A percentile compares a stretch with the other conserved stretches of the same genome.
These are phyloP conservation scores for Cinara cedri DNA, from an alignment of 2,888 invertebrate species.

Conservation along the genomic window DNA sequence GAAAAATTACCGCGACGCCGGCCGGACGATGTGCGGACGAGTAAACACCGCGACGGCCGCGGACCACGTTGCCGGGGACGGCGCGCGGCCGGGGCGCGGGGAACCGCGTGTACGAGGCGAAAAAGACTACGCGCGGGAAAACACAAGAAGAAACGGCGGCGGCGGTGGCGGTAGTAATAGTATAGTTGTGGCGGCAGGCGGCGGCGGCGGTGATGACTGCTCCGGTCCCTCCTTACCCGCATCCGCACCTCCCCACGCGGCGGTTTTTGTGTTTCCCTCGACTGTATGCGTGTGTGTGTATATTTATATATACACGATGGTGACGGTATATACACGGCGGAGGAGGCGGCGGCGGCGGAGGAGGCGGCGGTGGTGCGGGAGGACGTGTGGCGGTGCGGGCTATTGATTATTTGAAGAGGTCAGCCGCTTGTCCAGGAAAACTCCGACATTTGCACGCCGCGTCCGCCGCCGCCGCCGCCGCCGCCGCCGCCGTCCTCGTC, in stretches of 20 bases:
- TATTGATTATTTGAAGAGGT: conserved; percentile 57
- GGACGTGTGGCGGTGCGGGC: conserved; percentile 15
- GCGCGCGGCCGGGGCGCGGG: neutral
- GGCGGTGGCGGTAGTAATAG: neutral
- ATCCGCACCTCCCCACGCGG: neutral
- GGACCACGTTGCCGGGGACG: neutral
- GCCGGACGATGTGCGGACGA: too few species aligned
- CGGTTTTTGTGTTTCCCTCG: conserved; percentile 42
- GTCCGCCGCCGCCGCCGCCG: neutral
- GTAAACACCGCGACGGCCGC: neutral
- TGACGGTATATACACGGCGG: too few species aligned
- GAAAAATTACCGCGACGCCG: too few species aligned
- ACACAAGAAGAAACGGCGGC: neutral
- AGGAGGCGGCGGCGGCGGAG: neutral
- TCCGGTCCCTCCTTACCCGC: neutral
- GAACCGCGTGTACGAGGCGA: neutral
- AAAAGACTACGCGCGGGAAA: neutral
- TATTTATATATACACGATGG: too few species aligned
- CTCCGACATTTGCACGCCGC: conserved; percentile 53
- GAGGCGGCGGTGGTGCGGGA: neutral
- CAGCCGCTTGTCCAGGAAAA: conserved; percentile 57
- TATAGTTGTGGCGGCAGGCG: too few species aligned
- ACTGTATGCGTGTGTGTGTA: neutral
- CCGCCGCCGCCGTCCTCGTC: conserved; percentile 13
- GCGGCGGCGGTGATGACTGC: neutral